Base-by-base conservation (phyloP, 2,888 invertebrate genomes). In the Drosophila algonquin region DNA sequence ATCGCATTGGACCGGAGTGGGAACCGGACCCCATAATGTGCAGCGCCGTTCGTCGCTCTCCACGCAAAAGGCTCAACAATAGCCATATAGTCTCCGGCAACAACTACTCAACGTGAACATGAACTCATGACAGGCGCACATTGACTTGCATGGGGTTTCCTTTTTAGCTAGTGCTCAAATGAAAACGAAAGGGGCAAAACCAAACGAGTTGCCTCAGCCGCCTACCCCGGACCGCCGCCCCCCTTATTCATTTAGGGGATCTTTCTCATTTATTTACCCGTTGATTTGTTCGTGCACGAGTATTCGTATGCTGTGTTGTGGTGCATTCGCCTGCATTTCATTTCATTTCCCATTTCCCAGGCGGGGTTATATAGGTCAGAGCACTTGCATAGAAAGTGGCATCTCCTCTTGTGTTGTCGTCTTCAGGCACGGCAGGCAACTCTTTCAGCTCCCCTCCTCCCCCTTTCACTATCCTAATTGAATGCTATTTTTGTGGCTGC, bases 311-410 rank as follows among this genome's bases (percentile, higher is more conserved):
- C 40, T 40, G 40, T 7, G 7, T 14, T n/a, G 62, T 57, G 71
- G 75, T 81, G 76, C 73, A 84, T 70, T 76, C 73, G 85, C 63
- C 67, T 79, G 85, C 72, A 76, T 73, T 76, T 44, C 61, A 53
- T 69, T 21, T 69, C 53, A 45, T 52, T 74, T 35, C 64, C 53
- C 59, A 46, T 24, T 54, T 61, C 52, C 57, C 71, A 60, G 71
- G 59, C 75, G 67, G 89, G 89, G 87, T 84, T 84, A 89, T 84
- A 89, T 84, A 69, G 84, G 84, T 84, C 84, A 84, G 78, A 83
- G 81, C 87, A 87, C 85, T 84, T 89, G 89, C 87, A 70, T 78
- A 80, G 78, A 83, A 88, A 83, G 89, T 77, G 73, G 69, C 73
- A 75, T 67, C 68, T 75, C 68, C 75, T 74, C 59, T 75, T 67